phyloP scores from a whole-genome alignment of 2,888 invertebrate genomes.

The Plebejus melissa region DNA sequence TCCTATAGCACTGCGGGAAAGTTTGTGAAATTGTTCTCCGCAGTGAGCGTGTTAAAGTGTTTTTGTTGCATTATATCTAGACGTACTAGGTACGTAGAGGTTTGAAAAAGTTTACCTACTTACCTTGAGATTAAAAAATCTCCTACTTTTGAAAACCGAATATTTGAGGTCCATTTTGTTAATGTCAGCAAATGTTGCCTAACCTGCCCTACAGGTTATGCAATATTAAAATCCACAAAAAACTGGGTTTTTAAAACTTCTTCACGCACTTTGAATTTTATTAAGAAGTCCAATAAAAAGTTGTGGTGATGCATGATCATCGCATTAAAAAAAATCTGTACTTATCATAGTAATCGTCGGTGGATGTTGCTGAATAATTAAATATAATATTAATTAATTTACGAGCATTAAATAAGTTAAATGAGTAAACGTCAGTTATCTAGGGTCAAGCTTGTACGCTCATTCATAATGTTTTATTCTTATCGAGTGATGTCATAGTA shows the following conservation, averaged over 20 bases:
- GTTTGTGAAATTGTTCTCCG: no score
- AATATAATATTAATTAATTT: conserved; percentile 17
- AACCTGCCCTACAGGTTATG: background rate
- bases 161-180: background rate
- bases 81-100: no score
- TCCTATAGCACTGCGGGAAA: no score
- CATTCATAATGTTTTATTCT: conserved; percentile 20
- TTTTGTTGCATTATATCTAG: no score
- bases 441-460: conserved; percentile 19
- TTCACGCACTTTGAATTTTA: background rate
- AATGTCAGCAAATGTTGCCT: background rate
- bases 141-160: background rate
- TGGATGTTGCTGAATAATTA: conserved; percentile 1
- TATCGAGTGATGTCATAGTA: conserved; percentile 23
- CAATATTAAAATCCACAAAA: background rate
- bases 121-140: background rate
- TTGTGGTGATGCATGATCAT: background rate
- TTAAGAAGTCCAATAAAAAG: background rate
- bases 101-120: no score
- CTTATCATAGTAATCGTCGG: background rate
- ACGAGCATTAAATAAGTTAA: background rate
- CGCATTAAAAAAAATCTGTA: background rate
- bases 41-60: no score
- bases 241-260: background rate
- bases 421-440: conserved; percentile 20